Percentiles rank a stretch among this genome's conserved stretches.
Evolutionary conservation across 2,113 vertebrate species (phyloP).

Genomic region (Amphiprion percula): DNA sequence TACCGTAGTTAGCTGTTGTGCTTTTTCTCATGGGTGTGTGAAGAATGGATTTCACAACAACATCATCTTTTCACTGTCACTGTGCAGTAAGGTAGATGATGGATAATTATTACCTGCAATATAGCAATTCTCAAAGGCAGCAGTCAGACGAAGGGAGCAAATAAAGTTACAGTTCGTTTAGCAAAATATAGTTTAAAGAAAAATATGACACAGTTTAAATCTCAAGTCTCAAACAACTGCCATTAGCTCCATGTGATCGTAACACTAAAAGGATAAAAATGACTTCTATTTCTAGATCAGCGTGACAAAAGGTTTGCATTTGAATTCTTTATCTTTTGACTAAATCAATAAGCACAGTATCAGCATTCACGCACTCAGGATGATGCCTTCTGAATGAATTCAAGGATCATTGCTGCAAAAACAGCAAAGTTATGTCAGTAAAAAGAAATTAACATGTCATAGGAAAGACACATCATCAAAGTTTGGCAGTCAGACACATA

Average conservation of each 20-base stretch:
- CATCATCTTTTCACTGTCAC: conserved; percentile 15
- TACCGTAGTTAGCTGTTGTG: conserved; percentile 14
- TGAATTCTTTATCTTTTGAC: conserved; percentile 11
- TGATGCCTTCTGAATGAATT: conserved; percentile 7
- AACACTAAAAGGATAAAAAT: neutral
- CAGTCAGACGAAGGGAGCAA: neutral
- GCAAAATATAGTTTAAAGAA: neutral
- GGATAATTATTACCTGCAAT: conserved; percentile 9
- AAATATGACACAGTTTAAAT: neutral
- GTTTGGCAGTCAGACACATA: neutral
- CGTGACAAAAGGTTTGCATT: conserved; percentile 6
- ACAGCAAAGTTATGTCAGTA: neutral
- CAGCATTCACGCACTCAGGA: neutral
- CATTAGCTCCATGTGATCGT: neutral
- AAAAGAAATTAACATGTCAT: conserved; percentile 44
- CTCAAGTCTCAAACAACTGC: neutral
- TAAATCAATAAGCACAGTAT: conserved; percentile 1
- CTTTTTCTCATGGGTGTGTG: conserved; percentile 29
- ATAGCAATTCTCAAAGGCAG: conserved; percentile 27
- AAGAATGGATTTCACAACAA: conserved; percentile 16
- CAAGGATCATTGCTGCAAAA: conserved; percentile 15
- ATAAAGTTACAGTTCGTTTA: neutral
- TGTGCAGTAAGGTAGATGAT: conserved; percentile 12
- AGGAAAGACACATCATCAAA: conserved; percentile 7
- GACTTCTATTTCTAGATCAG: neutral